These are phyloP conservation scores for Pentamera pediparva DNA, from an alignment of 53 echinoderm and acorn worm genomes.

Conservation along the genomic window DNA sequence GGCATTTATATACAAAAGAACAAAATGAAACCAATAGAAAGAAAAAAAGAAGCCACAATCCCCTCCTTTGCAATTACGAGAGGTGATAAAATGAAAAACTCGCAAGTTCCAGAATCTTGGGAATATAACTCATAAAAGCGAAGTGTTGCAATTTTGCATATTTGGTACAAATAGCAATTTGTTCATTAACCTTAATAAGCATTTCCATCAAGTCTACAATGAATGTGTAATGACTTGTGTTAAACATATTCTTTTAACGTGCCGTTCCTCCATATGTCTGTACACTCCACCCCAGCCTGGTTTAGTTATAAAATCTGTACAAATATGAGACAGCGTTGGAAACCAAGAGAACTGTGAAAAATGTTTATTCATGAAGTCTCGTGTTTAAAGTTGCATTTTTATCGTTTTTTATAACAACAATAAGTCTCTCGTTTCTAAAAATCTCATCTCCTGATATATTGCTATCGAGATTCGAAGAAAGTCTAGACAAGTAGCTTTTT, in stretches of 20 bases:
- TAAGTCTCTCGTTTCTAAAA: slow-evolving; percentile 39
- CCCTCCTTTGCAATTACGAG: slow-evolving; percentile 1
- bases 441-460: slow-evolving; percentile 34
- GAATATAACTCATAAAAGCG: slow-evolving; percentile 22
- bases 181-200: slow-evolving; percentile 27
- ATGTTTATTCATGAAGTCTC: slow-evolving; percentile 32
- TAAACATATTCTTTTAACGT: too few species aligned
- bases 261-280: slow-evolving; percentile 26
- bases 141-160: slow-evolving; percentile 34
- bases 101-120: background rate
- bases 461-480: slow-evolving; percentile 37
- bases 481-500: slow-evolving; percentile 36
- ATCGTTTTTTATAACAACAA: slow-evolving; percentile 28
- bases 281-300: slow-evolving; percentile 26
- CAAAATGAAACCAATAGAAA: background rate
- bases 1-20: slow-evolving; percentile 21
- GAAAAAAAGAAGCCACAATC: slow-evolving; percentile 3
- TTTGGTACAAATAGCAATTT: slow-evolving; percentile 32
- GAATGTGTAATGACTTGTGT: slow-evolving; percentile 10
- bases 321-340: slow-evolving; percentile 37
- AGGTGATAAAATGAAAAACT: background rate
- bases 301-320: slow-evolving; percentile 38
- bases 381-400: slow-evolving; percentile 38
- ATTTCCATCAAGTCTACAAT: background rate
- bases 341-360: slow-evolving; percentile 38